A percentile compares a stretch with the other conserved stretches of the same genome.
phyloP scores from a whole-genome alignment of 2,888 invertebrate genomes.

The Drosophila sordidula region DNA sequence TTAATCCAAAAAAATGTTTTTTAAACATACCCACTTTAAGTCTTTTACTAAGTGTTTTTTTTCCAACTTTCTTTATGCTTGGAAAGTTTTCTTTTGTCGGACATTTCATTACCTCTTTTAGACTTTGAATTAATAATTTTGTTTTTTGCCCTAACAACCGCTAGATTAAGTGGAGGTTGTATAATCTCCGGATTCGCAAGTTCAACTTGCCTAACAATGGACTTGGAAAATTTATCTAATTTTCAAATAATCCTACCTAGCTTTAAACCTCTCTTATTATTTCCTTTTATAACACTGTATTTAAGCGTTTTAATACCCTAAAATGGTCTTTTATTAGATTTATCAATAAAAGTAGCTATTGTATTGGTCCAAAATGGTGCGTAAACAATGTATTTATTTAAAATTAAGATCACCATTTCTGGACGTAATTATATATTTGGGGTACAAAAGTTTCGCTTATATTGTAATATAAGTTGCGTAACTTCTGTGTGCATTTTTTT shows the following conservation, averaged over 20 bases:
- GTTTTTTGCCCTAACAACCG: too few species aligned
- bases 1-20: not conserved
- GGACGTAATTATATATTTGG: not conserved
- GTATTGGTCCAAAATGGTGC: slow-evolving; percentile 8
- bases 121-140: too few species aligned
- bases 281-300: not conserved
- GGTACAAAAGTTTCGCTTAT: not conserved
- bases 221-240: not conserved
- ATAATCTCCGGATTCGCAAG: not conserved
- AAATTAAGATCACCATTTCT: not conserved
- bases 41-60: not conserved
- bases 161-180: not conserved
- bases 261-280: not conserved
- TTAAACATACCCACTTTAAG: not conserved
- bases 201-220: not conserved
- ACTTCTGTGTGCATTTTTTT: not conserved
- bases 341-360: slow-evolving; percentile 1
- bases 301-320: slow-evolving; percentile 7
- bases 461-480: not conserved
- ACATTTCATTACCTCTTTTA: too few species aligned
- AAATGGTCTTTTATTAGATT: slow-evolving; percentile 3
- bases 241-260: not conserved
- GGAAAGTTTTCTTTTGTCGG: not conserved
- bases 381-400: slow-evolving; percentile 1
- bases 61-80: not conserved